phyloP scores from a whole-genome alignment of 2,888 invertebrate species.

The Campopleginae sp. region DNA sequence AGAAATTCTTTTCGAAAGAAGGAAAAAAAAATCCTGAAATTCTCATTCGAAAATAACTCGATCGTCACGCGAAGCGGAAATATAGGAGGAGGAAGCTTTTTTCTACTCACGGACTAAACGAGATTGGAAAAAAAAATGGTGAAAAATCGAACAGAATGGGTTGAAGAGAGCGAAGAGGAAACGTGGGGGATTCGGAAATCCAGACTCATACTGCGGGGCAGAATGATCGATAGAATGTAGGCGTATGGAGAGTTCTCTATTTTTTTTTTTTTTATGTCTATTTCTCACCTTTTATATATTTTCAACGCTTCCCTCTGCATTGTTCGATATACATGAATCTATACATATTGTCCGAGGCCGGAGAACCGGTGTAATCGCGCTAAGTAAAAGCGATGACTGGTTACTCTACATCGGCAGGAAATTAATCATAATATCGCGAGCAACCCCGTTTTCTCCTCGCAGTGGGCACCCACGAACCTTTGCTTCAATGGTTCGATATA shows the following conservation, averaged over 20 bases:
- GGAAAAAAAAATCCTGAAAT: not conserved
- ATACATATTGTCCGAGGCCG: slow-evolving; percentile 23
- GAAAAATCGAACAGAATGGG: slow-evolving; percentile 63
- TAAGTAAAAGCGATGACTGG: slow-evolving; percentile 83
- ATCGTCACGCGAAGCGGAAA: slow-evolving; percentile 45
- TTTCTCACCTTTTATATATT: slow-evolving; percentile 45
- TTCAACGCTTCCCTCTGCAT: slow-evolving; percentile 63
- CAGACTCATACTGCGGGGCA: slow-evolving; percentile 28
- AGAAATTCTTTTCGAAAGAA: not conserved
- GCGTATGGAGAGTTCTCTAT: slow-evolving; percentile 29
- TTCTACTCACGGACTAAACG: slow-evolving; percentile 25
- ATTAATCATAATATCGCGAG: slow-evolving; percentile 81
- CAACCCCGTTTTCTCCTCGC: slow-evolving; percentile 51
- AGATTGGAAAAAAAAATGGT: slow-evolving; percentile 5
- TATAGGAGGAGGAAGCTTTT: slow-evolving; percentile 36
- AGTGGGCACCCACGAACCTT: slow-evolving; percentile 47
- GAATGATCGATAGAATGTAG: slow-evolving; percentile 66
- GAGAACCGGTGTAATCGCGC: slow-evolving; percentile 72
- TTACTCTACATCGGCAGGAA: slow-evolving; percentile 81
- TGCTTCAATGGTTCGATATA: slow-evolving; percentile 36
- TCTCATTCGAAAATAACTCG: slow-evolving; percentile 37
- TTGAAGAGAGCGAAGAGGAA: slow-evolving; percentile 52
- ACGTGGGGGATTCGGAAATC: slow-evolving; percentile 32
- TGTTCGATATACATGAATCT: slow-evolving; percentile 43
- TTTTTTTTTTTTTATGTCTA: slow-evolving; percentile 27